Evolutionary conservation across 2,113 vertebrate genomes (phyloP), one percentile per base, ranked within the genome.

Genomic region (Crotalus helleri): DNA sequence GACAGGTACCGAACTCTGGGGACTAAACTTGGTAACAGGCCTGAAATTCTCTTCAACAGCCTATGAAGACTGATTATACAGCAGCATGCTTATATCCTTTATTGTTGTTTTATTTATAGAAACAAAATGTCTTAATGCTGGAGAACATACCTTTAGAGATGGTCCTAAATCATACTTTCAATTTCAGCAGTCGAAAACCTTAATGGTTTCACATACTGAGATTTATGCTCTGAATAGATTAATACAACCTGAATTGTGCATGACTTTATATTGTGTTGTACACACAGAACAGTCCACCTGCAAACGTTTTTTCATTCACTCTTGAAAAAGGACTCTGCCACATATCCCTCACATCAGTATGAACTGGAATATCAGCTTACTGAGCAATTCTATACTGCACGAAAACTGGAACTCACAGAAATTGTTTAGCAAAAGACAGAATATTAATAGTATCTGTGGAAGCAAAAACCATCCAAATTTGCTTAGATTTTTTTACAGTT

Each of bases 21-120:
- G 92, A 93, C 88, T 51, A 13, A 93, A 39, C 55, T 61, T 87
- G 46, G 58, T 90, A 93, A 81, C 88, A 93, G 92, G 92, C 90
- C 74, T 93, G 92, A 86, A 93, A 93, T 44, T 86, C 88, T 90
- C 88, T 90, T 93, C 92, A 86, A 64, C 86, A 90, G 92, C 55
- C 55, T 93, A 93, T 93, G 92, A 93, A 93, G 92, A 93, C 88
- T 86, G 88, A 93, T 93, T 93, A 90, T 90, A 93, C 92, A 93
- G 92, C 55, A 61, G 74, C 74, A 90, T 93, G 92, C 88, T 86
- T 54, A 90, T 90, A 90, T 93, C 46, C 74, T 64, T 90, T 86
- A 85, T 85, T 93, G 74, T 59, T 93, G 92, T 93, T 93, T 93
- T 93, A 93, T 93, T 93, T 90, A 93, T 90, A 90, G 88, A 90